These are phyloP conservation scores for Oryctes rhinoceros DNA, from an alignment of 1,140 invertebrate species.

Conservation along the genomic window DNA sequence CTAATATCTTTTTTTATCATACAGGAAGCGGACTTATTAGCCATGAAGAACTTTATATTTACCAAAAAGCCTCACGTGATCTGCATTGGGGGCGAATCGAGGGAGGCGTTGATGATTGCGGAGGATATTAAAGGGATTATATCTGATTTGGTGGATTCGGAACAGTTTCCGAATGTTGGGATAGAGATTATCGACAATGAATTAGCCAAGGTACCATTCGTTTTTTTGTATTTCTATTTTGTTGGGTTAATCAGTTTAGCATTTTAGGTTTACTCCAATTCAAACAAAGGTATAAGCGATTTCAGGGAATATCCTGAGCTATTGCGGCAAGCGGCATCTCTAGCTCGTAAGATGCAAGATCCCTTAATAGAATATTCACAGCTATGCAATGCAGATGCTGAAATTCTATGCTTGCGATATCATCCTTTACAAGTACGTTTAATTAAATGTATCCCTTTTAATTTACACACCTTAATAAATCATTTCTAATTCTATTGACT, in stretches of 20 bases:
- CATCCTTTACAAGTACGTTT: constrained; percentile 70
- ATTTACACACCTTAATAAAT: too few species aligned
- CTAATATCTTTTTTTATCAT: constrained; percentile 43
- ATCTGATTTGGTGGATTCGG: constrained; percentile 78
- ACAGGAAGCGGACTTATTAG: constrained; percentile 81
- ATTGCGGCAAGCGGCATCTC: constrained; percentile 88
- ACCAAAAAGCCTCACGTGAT: constrained; percentile 95
- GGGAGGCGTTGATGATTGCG: constrained; percentile 86
- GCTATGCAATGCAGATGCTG: constrained; percentile 93
- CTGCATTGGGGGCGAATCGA: constrained; percentile 88
- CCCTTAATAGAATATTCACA: constrained; percentile 96
- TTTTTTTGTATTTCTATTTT: neutral
- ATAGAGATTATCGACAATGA: constrained; percentile 95
- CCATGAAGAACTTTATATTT: constrained; percentile 85
- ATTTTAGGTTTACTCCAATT: constrained; percentile 82
- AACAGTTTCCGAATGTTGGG: constrained; percentile 87
- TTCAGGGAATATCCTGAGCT: constrained; percentile 92
- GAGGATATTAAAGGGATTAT: constrained; percentile 85
- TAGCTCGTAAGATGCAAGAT: constrained; percentile 93
- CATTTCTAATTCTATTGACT: too few species aligned
- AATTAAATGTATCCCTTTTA: neutral
- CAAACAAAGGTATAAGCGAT: constrained; percentile 84
- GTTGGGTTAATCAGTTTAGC: neutral
- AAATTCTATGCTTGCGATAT: constrained; percentile 93
- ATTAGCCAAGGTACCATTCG: constrained; percentile 70